These are phyloP conservation scores for Serranus cabrilla DNA, from an alignment of 2,797 vertebrate genomes.

Conservation along the genomic window DNA sequence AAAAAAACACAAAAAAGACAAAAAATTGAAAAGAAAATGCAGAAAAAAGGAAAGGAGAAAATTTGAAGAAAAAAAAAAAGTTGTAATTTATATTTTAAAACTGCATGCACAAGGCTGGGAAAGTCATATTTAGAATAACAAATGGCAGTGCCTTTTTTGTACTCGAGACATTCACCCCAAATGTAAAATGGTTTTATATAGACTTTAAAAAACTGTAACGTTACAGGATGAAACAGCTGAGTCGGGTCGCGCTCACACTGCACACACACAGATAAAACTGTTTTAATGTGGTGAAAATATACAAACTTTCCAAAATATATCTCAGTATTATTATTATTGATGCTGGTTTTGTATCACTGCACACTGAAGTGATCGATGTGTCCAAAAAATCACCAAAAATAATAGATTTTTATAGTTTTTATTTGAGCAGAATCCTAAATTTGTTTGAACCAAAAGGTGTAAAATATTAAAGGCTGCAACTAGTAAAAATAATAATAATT, in stretches of 20 bases:
- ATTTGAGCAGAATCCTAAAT: neutral
- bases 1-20: constrained; percentile 80
- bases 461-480: neutral
- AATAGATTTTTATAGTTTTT: neutral
- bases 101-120: constrained; percentile 92
- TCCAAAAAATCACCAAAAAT: neutral
- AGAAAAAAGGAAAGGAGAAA: constrained; percentile 59
- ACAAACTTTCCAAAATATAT: neutral
- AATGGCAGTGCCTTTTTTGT: constrained; percentile 96
- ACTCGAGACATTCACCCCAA: constrained; percentile 83
- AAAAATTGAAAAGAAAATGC: constrained; percentile 69
- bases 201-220: constrained; percentile 69
- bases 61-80: constrained; percentile 60
- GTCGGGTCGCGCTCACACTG: constrained; percentile 57
- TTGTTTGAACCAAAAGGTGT: neutral
- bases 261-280: neutral
- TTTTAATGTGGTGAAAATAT: no score
- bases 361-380: neutral
- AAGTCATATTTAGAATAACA: constrained; percentile 91
- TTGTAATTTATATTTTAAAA: constrained; percentile 91
- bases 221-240: constrained; percentile 64
- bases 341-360: neutral
- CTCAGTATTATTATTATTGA: no score
- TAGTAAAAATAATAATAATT: neutral
- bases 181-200: constrained; percentile 83